Base-by-base conservation (phyloP, 2,888 invertebrate species). In the Nematopogon swammerdamellus region DNA sequence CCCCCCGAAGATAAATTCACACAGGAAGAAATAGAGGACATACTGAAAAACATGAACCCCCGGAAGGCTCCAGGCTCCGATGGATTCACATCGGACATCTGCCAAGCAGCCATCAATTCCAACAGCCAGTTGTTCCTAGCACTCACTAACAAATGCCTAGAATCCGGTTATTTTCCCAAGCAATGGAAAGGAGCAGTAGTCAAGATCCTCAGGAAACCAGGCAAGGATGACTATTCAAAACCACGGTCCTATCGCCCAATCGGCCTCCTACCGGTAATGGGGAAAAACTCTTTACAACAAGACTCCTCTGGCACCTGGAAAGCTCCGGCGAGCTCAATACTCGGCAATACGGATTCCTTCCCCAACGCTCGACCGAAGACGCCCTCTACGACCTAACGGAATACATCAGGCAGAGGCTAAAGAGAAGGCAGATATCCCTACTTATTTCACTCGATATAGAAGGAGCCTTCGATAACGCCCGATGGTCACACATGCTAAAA, bases 271-370 rank as follows among this genome's bases (percentile, higher is more conserved):
- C 1, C 36, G 50, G 17, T 50, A 46, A 8, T 43, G 2, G 6
- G 14, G 0, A 4, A 49, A n/a, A 25, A 8, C 5, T 25, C 25
- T 25, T 25, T 6, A 25, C 5, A 25, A 25, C 4, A 25, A 25
- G 4, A 25, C 5, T 6, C 8, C 5, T 6, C 5, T 25, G 25
- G 25, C 5, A 8, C 25, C 4, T 6, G 25, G 25, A 25, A 6
- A 44, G 56, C n/a, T 54, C 51, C 30, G 58, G 55, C 6, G 55
- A 54, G 51, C 25, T 54, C 46, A 53, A 54, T n/a, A n/a, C n/a
- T n/a, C n/a, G n/a, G n/a, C n/a, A n/a, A n/a, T n/a, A n/a, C n/a
- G n/a, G n/a, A n/a, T n/a, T n/a, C n/a, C n/a, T n/a, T n/a, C n/a
- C n/a, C n/a, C n/a, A n/a, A n/a, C n/a, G n/a, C n/a, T n/a, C n/a